Percentiles rank a stretch among this genome's conserved stretches.
These are phyloP conservation scores for Enteromius thamalakanensis DNA, from an alignment of 2,797 vertebrate species.

Conservation along the genomic window DNA sequence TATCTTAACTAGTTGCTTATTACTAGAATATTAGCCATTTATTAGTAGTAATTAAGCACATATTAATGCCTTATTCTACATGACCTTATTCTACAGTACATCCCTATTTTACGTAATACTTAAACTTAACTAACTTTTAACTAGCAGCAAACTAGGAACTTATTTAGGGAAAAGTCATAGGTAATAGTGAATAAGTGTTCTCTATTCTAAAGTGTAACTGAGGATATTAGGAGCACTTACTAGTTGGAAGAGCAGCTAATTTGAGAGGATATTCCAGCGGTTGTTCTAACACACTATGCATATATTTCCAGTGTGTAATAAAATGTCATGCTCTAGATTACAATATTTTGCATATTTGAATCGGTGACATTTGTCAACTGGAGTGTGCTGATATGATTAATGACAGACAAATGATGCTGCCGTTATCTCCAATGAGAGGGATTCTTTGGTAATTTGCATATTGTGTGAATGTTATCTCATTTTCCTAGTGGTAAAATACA, in stretches of 20 bases:
- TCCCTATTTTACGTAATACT: no score
- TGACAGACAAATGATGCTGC: slow-evolving; percentile 12
- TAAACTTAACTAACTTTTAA: no score
- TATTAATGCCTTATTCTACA: no score
- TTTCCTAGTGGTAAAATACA: background rate
- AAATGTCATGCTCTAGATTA: slow-evolving; percentile 22
- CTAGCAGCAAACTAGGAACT: no score
- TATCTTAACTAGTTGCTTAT: no score
- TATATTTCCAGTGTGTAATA: slow-evolving; percentile 14
- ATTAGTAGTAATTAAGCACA: no score
- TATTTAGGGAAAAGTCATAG: no score
- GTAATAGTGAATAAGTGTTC: no score
- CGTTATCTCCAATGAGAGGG: background rate
- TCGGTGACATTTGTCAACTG: slow-evolving; percentile 51
- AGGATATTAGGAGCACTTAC: background rate
- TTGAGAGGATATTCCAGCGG: background rate
- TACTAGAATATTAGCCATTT: no score
- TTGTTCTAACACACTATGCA: slow-evolving; percentile 4
- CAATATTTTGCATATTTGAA: slow-evolving; percentile 52
- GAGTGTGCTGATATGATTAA: slow-evolving; percentile 22
- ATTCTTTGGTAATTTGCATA: slow-evolving; percentile 35
- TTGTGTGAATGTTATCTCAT: slow-evolving; percentile 8
- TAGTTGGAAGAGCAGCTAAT: slow-evolving; percentile 4
- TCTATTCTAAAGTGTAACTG: no score
- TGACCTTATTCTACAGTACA: no score